These are phyloP conservation scores for Budorcas taxicolor DNA, from an alignment of 2,113 vertebrate genomes.

Conservation along the genomic window DNA sequence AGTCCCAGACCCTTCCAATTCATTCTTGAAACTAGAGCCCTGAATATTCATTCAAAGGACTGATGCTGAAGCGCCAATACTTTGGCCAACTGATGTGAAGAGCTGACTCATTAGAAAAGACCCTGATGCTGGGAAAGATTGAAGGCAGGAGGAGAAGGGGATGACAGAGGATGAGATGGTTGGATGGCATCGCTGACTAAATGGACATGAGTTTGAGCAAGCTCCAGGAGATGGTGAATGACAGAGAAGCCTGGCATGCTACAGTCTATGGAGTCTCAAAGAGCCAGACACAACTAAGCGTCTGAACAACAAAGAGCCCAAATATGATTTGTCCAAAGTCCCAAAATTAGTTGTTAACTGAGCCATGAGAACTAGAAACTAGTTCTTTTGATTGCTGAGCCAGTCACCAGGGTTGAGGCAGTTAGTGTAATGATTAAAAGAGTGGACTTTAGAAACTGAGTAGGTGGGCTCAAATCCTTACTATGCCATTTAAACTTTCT, in stretches of 20 bases:
- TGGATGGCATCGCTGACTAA: not conserved
- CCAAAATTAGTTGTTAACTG: not conserved
- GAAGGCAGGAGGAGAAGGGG: not conserved
- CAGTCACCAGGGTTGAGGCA: not conserved
- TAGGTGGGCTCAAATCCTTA: not conserved
- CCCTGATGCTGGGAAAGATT: not conserved
- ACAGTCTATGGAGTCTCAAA: not conserved
- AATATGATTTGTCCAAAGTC: not conserved
- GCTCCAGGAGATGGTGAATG: not conserved
- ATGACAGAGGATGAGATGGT: not conserved
- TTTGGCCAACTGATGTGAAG: not conserved
- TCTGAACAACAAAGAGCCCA: not conserved
- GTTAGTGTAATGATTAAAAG: not conserved
- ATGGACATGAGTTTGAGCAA: not conserved
- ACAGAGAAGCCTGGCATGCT: not conserved
- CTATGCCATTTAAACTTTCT: not conserved
- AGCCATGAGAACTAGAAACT: not conserved
- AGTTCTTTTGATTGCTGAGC: not conserved
- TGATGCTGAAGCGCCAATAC: not conserved
- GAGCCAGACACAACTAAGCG: not conserved
- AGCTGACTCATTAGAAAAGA: not conserved
- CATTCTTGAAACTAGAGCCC: constrained; percentile 25
- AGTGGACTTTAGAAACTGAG: not conserved
- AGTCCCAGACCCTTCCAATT: not conserved
- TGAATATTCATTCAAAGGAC: not conserved